These are phyloP conservation scores for Tetranychus truncatus DNA, from an alignment of 2,888 invertebrate genomes.

Conservation along the genomic window DNA sequence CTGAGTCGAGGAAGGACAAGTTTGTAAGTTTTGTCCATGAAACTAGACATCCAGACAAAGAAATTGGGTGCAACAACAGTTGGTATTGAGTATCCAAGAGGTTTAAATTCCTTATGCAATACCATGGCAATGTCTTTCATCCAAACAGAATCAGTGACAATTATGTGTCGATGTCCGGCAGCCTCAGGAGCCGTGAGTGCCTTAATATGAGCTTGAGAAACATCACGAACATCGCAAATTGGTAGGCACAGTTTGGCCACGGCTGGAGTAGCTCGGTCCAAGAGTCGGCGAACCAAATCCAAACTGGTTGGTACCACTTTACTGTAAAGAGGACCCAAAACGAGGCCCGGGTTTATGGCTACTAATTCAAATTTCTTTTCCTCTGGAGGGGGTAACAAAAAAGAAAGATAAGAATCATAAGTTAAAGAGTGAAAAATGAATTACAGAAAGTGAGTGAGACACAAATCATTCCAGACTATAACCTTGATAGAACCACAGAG, in stretches of 20 bases:
- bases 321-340: slow-evolving; percentile 36
- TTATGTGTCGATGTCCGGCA: slow-evolving; percentile 35
- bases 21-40: slow-evolving; percentile 35
- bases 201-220: slow-evolving; percentile 37
- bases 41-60: slow-evolving; percentile 31
- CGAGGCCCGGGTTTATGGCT: slow-evolving; percentile 38
- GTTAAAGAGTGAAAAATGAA: background rate
- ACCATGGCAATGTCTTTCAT: slow-evolving; percentile 36
- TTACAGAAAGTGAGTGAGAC: background rate
- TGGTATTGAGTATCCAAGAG: slow-evolving; percentile 35
- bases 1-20: slow-evolving; percentile 34
- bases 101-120: slow-evolving; percentile 36
- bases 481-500: background rate
- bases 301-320: slow-evolving; percentile 27
- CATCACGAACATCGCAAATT: slow-evolving; percentile 39
- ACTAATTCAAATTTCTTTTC: slow-evolving; percentile 37
- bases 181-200: slow-evolving; percentile 36
- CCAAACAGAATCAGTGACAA: slow-evolving; percentile 35
- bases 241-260: slow-evolving; percentile 35
- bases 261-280: slow-evolving; percentile 32
- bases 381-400: slow-evolving; percentile 16
- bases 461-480: background rate
- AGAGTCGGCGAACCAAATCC: slow-evolving; percentile 24
- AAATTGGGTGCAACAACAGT: slow-evolving; percentile 33
- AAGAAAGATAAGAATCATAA: background rate